Conservation (phyloP, 2,113 vertebrate genomes). For the Ammodytes marinus region DNA sequence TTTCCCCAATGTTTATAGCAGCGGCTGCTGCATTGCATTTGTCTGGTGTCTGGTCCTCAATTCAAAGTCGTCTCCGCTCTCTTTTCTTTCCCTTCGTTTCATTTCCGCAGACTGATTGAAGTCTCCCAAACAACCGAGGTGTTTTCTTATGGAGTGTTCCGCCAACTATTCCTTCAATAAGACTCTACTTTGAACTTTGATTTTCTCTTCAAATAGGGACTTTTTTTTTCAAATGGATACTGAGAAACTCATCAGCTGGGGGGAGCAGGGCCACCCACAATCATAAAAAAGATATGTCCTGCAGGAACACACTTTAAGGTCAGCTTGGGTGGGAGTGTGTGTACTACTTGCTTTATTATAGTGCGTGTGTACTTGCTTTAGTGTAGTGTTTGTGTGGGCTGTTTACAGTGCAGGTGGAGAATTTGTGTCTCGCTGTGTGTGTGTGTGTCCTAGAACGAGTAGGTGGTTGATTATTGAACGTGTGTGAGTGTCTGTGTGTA, state of each 20-base stretch:
- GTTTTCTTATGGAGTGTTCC: constrained; percentile 76
- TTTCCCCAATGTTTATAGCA: constrained; percentile 72
- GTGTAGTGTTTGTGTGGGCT: constrained; percentile 66
- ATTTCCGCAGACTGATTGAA: constrained; percentile 79
- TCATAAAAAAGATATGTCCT: constrained; percentile 80
- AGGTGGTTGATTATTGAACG: constrained; percentile 67
- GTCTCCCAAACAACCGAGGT: constrained; percentile 76
- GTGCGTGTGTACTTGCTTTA: too few species aligned
- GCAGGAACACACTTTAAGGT: constrained; percentile 76
- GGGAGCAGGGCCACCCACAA: constrained; percentile 64
- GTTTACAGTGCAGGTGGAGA: constrained; percentile 59
- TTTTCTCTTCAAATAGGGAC: constrained; percentile 73
- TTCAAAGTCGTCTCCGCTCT: constrained; percentile 61
- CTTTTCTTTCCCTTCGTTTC: constrained; percentile 63
- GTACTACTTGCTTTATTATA: constrained; percentile 58
- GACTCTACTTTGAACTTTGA: constrained; percentile 79
- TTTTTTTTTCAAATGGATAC: constrained; percentile 66
- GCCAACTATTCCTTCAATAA: constrained; percentile 76
- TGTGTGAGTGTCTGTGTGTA: constrained; percentile 59
- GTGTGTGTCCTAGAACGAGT: constrained; percentile 47
- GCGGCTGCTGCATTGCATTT: constrained; percentile 70
- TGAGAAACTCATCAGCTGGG: constrained; percentile 79
- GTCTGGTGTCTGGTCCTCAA: constrained; percentile 68
- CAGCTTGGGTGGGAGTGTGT: constrained; percentile 61
- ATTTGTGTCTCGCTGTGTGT: constrained; percentile 55